These are phyloP conservation scores for Crotalus tigris DNA, from an alignment of 2,113 vertebrate species.

Conservation along the genomic window DNA sequence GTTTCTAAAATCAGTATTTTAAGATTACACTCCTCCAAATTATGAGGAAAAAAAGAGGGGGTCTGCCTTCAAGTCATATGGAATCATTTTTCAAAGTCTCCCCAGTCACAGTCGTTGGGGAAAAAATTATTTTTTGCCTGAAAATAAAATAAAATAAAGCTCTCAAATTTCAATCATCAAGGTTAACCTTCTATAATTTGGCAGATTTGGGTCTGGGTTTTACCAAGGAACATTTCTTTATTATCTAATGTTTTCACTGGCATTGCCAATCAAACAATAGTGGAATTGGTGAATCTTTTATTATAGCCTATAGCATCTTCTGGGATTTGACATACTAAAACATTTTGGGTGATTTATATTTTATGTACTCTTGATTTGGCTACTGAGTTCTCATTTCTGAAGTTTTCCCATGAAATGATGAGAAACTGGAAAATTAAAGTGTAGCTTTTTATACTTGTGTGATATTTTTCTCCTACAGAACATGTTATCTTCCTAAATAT, in stretches of 20 bases:
- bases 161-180: neutral
- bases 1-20: neutral
- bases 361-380: neutral
- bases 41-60: neutral
- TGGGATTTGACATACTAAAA: neutral
- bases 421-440: neutral
- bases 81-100: neutral
- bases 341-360: neutral
- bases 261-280: neutral
- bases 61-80: neutral
- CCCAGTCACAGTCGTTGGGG: neutral
- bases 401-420: neutral
- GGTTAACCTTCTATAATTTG: neutral
- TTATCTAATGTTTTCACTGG: neutral
- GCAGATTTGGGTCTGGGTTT: neutral
- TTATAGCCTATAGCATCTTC: neutral
- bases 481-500: neutral
- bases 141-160: neutral
- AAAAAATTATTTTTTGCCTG: neutral
- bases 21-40: neutral
- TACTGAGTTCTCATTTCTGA: neutral
- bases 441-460: neutral
- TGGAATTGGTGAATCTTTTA: neutral
- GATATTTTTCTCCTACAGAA: neutral
- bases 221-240: neutral